A percentile compares a stretch with the other conserved stretches of the same genome.
Evolutionary conservation across 1,140 invertebrate species (phyloP).

Genomic region (Lasaia peninsularis): DNA sequence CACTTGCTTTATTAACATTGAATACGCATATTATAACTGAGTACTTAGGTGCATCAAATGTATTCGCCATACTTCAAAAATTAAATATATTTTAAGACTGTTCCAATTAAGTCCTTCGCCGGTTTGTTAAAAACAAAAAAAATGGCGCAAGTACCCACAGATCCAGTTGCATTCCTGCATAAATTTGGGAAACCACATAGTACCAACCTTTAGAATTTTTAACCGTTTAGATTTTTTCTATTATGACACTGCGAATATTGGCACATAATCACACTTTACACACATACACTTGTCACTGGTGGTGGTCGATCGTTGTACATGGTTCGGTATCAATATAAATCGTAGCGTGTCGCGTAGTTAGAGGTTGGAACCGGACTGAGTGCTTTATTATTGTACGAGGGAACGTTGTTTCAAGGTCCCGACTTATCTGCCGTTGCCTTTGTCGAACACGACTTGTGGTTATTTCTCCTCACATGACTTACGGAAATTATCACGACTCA

Average conservation of each 20-base stretch:
- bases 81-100: no score
- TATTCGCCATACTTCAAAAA: no score
- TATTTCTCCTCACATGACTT: conserved; percentile 35
- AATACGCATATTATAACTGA: no score
- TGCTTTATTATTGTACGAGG: conserved; percentile 68
- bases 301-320: conserved; percentile 11
- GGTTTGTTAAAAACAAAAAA: no score
- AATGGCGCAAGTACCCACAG: no score
- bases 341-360: conserved; percentile 59
- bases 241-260: conserved; percentile 10
- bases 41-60: no score
- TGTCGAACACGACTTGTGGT: conserved; percentile 48
- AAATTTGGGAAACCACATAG: no score
- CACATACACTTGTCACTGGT: background rate
- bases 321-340: conserved; percentile 20
- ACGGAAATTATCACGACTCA: conserved; percentile 42
- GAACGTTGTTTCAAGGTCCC: conserved; percentile 64
- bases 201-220: conserved; percentile 6
- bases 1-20: no score
- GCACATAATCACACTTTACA: conserved; percentile 10
- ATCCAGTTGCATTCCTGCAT: no score
- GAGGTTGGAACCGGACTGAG: conserved; percentile 65
- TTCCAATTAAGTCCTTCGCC: no score
- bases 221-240: background rate
- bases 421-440: conserved; percentile 64